phyloP scores from a whole-genome alignment of 2,888 invertebrate species.

The Spilarctia lutea region DNA sequence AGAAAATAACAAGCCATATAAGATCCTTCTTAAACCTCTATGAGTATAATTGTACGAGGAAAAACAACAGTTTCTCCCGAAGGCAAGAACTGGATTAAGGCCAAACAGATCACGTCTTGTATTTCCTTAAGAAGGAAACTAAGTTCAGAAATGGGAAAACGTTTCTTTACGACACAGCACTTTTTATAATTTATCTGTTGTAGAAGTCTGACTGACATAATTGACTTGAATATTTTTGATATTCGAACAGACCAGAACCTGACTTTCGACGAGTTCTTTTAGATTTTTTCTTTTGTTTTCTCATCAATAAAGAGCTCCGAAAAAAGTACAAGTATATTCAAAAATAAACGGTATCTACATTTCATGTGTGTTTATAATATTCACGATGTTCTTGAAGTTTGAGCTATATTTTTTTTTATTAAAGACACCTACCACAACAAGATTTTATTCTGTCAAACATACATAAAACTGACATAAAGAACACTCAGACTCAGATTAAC shows the following conservation, averaged over 20 bases:
- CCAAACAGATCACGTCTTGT: constrained; percentile 72
- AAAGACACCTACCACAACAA: no score
- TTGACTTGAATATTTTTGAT: not conserved
- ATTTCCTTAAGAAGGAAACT: constrained; percentile 70
- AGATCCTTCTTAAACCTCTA: constrained; percentile 35
- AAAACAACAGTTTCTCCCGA: constrained; percentile 53
- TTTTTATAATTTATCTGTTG: constrained; percentile 40
- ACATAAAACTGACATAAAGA: no score
- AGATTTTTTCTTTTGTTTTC: not conserved
- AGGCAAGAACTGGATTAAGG: constrained; percentile 71
- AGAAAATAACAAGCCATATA: constrained; percentile 40
- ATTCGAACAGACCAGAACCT: not conserved
- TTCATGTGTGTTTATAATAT: no score
- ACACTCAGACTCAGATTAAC: no score
- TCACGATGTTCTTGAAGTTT: no score
- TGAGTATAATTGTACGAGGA: constrained; percentile 51
- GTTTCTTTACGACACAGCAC: constrained; percentile 55
- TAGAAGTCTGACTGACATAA: constrained; percentile 16
- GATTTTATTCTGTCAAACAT: no score
- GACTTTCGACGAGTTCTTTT: not conserved
- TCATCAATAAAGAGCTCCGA: not conserved
- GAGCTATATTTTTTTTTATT: no score
- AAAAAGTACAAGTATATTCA: no score
- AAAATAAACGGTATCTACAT: no score
- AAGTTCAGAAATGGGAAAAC: constrained; percentile 61